Evolutionary conservation across 2,888 invertebrate genomes (phyloP).

Genomic region (Cephus spinipes): DNA sequence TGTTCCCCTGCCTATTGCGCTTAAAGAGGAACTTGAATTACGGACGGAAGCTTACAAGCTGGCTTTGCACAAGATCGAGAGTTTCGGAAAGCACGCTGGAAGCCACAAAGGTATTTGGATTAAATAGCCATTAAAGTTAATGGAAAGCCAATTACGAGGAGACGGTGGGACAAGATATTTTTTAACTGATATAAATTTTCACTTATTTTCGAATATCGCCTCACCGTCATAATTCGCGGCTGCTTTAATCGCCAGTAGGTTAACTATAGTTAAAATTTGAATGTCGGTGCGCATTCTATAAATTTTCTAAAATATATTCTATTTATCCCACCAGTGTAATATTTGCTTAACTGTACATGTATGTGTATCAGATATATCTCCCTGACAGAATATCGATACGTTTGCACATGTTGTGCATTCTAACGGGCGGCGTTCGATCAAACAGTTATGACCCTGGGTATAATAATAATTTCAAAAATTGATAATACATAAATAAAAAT

Average conservation of each 20-base stretch:
- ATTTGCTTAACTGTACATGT: background rate
- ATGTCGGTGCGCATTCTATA: background rate
- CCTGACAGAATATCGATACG: background rate
- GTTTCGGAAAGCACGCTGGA: constrained; percentile 49
- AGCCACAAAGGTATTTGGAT: constrained; percentile 15
- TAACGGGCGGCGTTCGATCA: background rate
- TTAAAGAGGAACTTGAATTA: constrained; percentile 85
- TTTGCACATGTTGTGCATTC: background rate
- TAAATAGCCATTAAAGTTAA: no score
- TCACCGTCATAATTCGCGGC: background rate
- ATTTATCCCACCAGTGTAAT: background rate
- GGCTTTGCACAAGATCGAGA: constrained; percentile 86
- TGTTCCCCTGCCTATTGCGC: constrained; percentile 84
- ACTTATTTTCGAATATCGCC: background rate
- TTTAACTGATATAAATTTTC: background rate
- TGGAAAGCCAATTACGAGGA: background rate
- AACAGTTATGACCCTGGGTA: background rate
- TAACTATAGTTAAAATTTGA: background rate
- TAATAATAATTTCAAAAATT: background rate
- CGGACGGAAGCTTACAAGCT: constrained; percentile 89
- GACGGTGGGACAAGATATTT: background rate
- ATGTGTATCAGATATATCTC: background rate
- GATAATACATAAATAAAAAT: background rate
- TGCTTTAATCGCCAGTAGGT: background rate
- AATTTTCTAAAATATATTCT: background rate